Evolutionary conservation across 2,797 vertebrate species (phyloP).

Genomic region (Schizopygopsis pylzovi): DNA sequence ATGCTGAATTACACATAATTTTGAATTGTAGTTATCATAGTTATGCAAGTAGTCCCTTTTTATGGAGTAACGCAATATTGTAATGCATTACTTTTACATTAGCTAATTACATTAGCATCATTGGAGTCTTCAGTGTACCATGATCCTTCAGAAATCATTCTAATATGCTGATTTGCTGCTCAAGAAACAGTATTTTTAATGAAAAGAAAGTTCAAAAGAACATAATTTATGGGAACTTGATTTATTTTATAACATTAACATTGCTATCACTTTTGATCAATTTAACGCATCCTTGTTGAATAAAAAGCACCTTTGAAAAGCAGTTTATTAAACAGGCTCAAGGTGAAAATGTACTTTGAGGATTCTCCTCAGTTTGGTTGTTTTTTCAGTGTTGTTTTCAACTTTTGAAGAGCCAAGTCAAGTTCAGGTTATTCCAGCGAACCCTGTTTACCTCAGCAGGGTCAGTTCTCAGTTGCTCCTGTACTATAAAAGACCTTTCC

Average conservation of each 20-base stretch:
- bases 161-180: background rate
- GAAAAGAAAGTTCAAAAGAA: background rate
- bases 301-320: background rate
- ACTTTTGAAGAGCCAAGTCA: background rate
- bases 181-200: background rate
- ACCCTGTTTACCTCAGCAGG: slow-evolving; percentile 13
- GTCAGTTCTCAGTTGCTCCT: slow-evolving; percentile 17
- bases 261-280: background rate
- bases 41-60: no score
- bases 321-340: background rate
- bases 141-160: background rate
- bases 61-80: no score
- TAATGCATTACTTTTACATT: no score
- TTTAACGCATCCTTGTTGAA: background rate
- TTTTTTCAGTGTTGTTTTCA: background rate
- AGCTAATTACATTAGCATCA: no score
- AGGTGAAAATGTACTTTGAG: background rate
- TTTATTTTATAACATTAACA: no score
- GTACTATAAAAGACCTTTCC: slow-evolving; percentile 16
- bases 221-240: background rate
- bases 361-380: background rate
- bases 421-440: background rate
- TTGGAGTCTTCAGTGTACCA: background rate
- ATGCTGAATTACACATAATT: no score
- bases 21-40: no score